phyloP scores from a whole-genome alignment of 2,113 vertebrate genomes.

The Campylomormyrus numenius region DNA sequence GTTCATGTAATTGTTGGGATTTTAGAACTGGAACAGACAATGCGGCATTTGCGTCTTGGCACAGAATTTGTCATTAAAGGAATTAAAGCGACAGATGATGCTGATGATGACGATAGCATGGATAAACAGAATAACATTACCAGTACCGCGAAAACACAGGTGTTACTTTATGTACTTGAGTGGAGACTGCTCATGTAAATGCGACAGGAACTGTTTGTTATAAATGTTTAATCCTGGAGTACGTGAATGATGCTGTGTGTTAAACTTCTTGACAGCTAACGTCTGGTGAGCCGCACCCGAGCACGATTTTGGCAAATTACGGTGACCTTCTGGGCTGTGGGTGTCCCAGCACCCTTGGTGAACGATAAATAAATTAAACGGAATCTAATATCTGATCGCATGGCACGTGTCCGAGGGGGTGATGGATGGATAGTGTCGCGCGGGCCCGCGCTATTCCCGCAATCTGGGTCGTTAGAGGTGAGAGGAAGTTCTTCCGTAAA shows the following conservation, averaged over 20 bases:
- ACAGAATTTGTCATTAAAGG: neutral
- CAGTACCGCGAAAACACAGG: neutral
- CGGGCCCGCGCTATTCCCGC: conserved; percentile 11
- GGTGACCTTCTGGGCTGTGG: conserved; percentile 48
- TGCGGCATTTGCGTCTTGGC: neutral
- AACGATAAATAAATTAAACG: conserved; percentile 47
- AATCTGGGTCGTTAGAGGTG: conserved; percentile 16
- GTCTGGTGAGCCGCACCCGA: conserved; percentile 20
- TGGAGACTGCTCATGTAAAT: conserved; percentile 18
- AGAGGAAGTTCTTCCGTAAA: conserved; percentile 30
- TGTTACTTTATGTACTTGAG: conserved; percentile 1
- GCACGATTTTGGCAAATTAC: conserved; percentile 35
- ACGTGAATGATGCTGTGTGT: conserved; percentile 30
- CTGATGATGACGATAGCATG: neutral
- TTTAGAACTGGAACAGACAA: neutral
- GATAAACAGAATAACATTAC: neutral
- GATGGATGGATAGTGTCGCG: conserved; percentile 41
- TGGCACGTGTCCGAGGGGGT: conserved; percentile 39
- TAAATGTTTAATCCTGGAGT: conserved; percentile 38
- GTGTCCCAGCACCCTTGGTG: conserved; percentile 22
- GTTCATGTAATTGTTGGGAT: neutral
- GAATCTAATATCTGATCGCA: conserved; percentile 26
- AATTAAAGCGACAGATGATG: neutral
- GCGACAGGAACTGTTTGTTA: conserved; percentile 11
- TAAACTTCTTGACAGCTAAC: conserved; percentile 30